phyloP scores from a whole-genome alignment of 1,140 invertebrate species.

The Muscidifurax raptorellus region DNA sequence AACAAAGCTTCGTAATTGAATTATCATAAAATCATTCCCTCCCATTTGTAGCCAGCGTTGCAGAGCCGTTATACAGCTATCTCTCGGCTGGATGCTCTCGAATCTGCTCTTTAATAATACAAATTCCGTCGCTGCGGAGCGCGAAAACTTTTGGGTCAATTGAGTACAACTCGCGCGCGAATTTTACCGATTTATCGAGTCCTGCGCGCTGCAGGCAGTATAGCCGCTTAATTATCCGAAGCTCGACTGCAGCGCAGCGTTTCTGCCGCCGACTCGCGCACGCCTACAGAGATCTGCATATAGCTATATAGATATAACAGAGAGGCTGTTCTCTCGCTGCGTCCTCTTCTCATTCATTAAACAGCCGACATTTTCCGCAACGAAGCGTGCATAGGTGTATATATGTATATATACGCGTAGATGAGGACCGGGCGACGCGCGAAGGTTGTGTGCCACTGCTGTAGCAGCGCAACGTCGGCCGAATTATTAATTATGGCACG shows the following conservation, averaged over 20 bases:
- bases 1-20: constrained; percentile 28
- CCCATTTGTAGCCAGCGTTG: not conserved
- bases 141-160: constrained; percentile 41
- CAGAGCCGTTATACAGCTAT: not conserved
- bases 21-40: constrained; percentile 41
- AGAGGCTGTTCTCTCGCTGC: not conserved
- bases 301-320: no score
- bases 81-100: not conserved
- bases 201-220: not conserved
- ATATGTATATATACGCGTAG: no score
- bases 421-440: not conserved
- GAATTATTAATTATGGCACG: constrained; percentile 49
- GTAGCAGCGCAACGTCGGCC: not conserved
- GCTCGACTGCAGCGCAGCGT: not conserved
- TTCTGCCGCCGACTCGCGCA: no score
- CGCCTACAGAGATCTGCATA: no score
- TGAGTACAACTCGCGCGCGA: constrained; percentile 8
- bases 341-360: constrained; percentile 43
- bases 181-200: constrained; percentile 46
- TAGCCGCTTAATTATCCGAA: constrained; percentile 28
- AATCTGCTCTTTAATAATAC: not conserved
- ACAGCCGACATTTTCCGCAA: not conserved
- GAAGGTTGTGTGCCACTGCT: not conserved
- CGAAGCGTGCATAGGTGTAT: not conserved
- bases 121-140: not conserved